Base-by-base conservation (phyloP, 2,888 invertebrate genomes). In the Monopis laevigella region DNA sequence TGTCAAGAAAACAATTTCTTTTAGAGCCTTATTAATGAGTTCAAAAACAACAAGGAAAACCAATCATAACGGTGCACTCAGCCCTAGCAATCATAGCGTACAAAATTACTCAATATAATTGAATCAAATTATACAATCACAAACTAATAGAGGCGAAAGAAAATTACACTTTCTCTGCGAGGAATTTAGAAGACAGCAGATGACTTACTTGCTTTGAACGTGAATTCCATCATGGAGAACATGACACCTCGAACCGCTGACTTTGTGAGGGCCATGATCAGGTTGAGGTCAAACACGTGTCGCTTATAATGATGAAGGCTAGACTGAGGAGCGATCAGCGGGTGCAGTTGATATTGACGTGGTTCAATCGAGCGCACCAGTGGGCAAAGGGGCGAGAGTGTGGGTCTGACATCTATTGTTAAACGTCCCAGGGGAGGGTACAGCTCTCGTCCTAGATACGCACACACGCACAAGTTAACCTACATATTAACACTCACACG, bases 131-230 rank as follows among this genome's bases (percentile, higher is more conserved):
- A 30, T 30, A 30, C 30, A 30, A 30, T 30, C 10, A 11, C 14
- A 29, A 29, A 29, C 29, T 29, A 29, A 29, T 14, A 29, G 12
- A 29, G 14, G 11, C 16, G 17, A 32, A 17, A 7, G 6, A 16
- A 3, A 32, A 32, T 32, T 17, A 32, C 10, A 32, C 32, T 32
- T 32, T 32, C 32, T 13, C 32, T 8, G 8, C 6, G 24, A 8
- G 3, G 16, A 16, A 32, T 17, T n/a, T 3, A 7, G 6, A 29
- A 11, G 12, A 7, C 14, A 7, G 24, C 24, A 32, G 14, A 17
- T 16, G 11, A 16, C 74, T 78, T 77, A 80, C 80, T 80, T 72
- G 80, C 80, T 80, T 70, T 78, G 53, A 80, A 80, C 46, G 80
- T 80, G 52, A 80, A 69, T 59, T 80, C 80, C 77, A 80, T 74